These are phyloP conservation scores for Apamea epomidion DNA, from an alignment of 2,888 invertebrate genomes.

Conservation along the genomic window DNA sequence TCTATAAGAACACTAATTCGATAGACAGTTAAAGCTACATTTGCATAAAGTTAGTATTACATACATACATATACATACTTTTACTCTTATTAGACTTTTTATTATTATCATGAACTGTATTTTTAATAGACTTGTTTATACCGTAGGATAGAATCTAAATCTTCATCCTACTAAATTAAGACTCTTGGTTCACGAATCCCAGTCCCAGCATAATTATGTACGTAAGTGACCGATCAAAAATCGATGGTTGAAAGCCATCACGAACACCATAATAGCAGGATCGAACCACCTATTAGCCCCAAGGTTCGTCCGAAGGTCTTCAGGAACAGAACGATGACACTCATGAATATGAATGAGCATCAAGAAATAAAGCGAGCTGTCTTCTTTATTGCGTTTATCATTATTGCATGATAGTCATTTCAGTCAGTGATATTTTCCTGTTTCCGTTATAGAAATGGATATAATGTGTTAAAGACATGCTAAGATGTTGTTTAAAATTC, in stretches of 20 bases:
- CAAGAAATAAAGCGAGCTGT: constrained; percentile 42
- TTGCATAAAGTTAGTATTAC: not conserved
- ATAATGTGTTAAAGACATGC: not conserved
- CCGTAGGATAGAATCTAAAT: not conserved
- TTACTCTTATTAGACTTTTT: not conserved
- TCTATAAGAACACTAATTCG: not conserved
- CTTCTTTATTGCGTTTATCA: constrained; percentile 44
- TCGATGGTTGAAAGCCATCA: not conserved
- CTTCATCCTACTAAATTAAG: not conserved
- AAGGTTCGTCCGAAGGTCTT: constrained; percentile 64
- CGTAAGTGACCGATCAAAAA: not conserved
- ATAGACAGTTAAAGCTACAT: not conserved
- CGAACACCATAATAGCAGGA: constrained; percentile 37
- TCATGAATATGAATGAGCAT: constrained; percentile 64
- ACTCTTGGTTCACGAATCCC: not conserved
- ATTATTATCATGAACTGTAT: no score
- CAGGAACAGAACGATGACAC: constrained; percentile 55
- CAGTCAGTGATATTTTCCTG: constrained; percentile 35
- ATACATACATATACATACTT: not conserved
- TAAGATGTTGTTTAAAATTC: not conserved
- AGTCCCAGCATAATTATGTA: not conserved
- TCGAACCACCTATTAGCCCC: constrained; percentile 57
- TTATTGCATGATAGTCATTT: constrained; percentile 25
- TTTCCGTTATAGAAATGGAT: constrained; percentile 22
- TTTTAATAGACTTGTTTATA: not conserved